Percentiles rank a stretch among this genome's conserved stretches.
These are phyloP conservation scores for Podocnemis expansa DNA, from an alignment of 2,113 vertebrate species.

Conservation along the genomic window DNA sequence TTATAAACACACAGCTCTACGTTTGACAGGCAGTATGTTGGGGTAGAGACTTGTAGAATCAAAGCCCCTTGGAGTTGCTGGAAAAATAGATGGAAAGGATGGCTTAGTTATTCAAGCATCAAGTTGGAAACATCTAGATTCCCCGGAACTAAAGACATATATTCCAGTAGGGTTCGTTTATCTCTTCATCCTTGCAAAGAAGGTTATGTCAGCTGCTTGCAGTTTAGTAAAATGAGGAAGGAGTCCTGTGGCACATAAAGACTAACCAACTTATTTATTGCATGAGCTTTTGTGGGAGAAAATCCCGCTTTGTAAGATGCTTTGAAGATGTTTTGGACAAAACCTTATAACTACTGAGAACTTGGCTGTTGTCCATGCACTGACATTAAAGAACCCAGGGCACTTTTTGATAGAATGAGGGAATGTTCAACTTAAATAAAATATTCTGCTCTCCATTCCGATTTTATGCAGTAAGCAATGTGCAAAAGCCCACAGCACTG, in stretches of 20 bases:
- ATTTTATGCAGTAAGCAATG: fast-evolving
- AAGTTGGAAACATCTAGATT: not conserved
- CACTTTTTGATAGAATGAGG: slow-evolving; percentile 19
- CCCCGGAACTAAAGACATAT: not conserved
- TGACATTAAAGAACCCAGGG: not conserved
- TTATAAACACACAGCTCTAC: not conserved
- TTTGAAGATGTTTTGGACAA: no score
- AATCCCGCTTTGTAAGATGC: no score
- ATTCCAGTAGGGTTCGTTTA: not conserved
- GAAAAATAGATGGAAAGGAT: not conserved
- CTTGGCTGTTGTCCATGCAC: not conserved
- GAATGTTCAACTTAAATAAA: not conserved
- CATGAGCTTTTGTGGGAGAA: no score
- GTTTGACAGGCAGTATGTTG: not conserved
- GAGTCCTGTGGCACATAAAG: no score
- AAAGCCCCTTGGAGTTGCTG: not conserved
- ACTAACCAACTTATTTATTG: no score
- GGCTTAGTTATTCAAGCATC: not conserved
- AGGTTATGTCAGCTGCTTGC: not conserved
- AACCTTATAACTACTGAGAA: not conserved
- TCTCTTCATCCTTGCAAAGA: not conserved
- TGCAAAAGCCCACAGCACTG: fast-evolving
- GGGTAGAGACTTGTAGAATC: not conserved
- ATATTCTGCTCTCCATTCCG: fast-evolving
- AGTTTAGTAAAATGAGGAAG: no score